Evolutionary conservation across 2,888 invertebrate genomes (phyloP), one percentile per base, ranked within the genome.

Genomic region (Plagodis pulveraria): DNA sequence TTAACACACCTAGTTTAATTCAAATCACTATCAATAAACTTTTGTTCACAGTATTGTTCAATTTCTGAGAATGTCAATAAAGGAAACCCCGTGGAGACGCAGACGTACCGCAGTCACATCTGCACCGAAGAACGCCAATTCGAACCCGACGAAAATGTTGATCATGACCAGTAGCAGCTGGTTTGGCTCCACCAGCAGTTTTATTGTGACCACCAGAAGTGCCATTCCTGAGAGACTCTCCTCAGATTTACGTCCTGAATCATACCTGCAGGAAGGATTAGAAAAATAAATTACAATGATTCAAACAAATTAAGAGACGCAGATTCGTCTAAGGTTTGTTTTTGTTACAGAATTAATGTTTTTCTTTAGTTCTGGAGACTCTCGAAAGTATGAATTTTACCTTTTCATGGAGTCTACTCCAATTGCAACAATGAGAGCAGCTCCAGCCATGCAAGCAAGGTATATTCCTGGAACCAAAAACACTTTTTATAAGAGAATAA

Each of bases 71-170:
- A 22, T 22, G 22, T 22, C 4, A 22, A 22, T 38, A 1, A 38
- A 38, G 5, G 38, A 38, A 38, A 38, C 38, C 1, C 38, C 7
- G 9, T 38, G 9, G 1, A 62, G 53, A 74, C 86, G 9, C 9
- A 62, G 53, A 74, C 86, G 76, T 72, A 93, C 93, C 58, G 91
- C 89, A 44, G 91, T 93, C 63, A 91, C 93, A 63, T 93, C 93
- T 51, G 95, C 95, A 0, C 94, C 93, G 48, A 95, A 93, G 83
- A 95, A 96, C 0, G 95, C 96, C 78, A 96, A 95, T 72, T 95
- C 94, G 62, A 95, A 81, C 0, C 96, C 96, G 36, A 95, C 93
- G 87, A 95, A 96, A 48, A 95, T 88, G 32, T 95, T 96, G 52
- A 96, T 83, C 6, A 94, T 94, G 64, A 96, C 90, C 35, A 96